Conservation (phyloP, 1,140 invertebrate genomes). For the Eriocheir sinensis region DNA sequence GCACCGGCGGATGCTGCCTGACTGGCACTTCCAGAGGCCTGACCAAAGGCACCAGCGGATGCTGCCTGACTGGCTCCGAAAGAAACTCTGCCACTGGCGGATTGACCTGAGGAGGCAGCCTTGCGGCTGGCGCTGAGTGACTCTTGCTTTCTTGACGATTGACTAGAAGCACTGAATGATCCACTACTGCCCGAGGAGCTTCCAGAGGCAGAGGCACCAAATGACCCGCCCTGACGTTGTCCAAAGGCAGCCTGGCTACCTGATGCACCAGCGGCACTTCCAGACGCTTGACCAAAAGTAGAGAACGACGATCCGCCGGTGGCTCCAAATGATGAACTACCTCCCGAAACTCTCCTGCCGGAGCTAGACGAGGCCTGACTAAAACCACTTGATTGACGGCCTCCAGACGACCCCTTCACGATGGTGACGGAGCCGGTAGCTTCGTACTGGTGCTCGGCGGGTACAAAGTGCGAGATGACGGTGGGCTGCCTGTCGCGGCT, state of each 20-base stretch:
- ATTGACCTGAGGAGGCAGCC: not conserved
- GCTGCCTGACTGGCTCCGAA: not conserved
- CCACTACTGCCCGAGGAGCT: not conserved
- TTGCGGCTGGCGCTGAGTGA: not conserved
- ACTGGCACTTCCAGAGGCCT: not conserved
- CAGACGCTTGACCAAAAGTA: slow-evolving; percentile 10
- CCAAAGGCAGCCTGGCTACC: not conserved
- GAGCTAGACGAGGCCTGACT: not conserved
- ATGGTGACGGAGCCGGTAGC: slow-evolving; percentile 70
- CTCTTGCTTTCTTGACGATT: not conserved
- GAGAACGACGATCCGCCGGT: not conserved
- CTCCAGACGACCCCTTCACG: slow-evolving; percentile 38
- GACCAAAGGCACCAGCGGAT: not conserved
- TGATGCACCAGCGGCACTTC: not conserved
- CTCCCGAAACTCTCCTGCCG: not conserved
- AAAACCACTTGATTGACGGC: not conserved
- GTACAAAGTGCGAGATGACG: slow-evolving; percentile 72
- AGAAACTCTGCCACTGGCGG: not conserved
- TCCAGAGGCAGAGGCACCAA: not conserved
- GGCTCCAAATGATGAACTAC: not conserved
- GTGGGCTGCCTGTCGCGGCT: slow-evolving; percentile 45
- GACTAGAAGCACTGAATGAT: not conserved
- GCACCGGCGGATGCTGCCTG: not conserved
- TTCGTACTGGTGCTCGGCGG: slow-evolving; percentile 74
- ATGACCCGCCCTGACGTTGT: not conserved